phyloP scores from a whole-genome alignment of 1,140 invertebrate genomes.

The Drosophila seguyi region DNA sequence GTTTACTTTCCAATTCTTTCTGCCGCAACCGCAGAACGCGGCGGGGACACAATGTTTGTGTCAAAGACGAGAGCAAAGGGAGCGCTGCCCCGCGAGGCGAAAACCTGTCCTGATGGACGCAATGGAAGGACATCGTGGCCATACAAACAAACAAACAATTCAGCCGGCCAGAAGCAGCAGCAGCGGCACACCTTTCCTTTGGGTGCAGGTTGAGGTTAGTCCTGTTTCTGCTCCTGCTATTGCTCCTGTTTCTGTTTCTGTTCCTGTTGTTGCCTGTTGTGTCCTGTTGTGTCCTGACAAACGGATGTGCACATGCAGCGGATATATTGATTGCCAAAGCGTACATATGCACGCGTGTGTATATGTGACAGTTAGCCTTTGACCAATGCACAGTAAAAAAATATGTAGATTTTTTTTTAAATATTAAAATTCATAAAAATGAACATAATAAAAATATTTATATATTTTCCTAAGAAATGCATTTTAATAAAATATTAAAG shows the following conservation, averaged over 20 bases:
- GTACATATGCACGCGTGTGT: conserved; percentile 16
- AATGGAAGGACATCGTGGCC: conserved; percentile 18
- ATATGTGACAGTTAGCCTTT: conserved; percentile 12
- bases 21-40: conserved; percentile 46
- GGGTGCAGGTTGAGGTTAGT: conserved; percentile 15
- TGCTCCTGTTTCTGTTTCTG: conserved; percentile 17
- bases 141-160: conserved; percentile 55
- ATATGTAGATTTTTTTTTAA: background rate
- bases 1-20: conserved; percentile 42
- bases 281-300: conserved; percentile 45
- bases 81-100: conserved; percentile 29
- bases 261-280: background rate
- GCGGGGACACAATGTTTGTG: conserved; percentile 43
- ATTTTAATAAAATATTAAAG: too few relatives aligned
- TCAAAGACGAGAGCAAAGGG: conserved; percentile 8
- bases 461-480: too few relatives aligned
- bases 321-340: conserved; percentile 79
- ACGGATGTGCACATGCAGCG: conserved; percentile 77
- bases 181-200: conserved; percentile 66
- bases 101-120: conserved; percentile 10
- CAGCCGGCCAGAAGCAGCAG: conserved; percentile 17
- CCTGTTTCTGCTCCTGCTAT: conserved; percentile 1
- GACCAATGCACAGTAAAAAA: conserved; percentile 9
- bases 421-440: background rate
- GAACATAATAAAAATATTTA: background rate